Base-by-base conservation (phyloP, 2,797 vertebrate species). In the Petrocephalus schoutedeni region DNA sequence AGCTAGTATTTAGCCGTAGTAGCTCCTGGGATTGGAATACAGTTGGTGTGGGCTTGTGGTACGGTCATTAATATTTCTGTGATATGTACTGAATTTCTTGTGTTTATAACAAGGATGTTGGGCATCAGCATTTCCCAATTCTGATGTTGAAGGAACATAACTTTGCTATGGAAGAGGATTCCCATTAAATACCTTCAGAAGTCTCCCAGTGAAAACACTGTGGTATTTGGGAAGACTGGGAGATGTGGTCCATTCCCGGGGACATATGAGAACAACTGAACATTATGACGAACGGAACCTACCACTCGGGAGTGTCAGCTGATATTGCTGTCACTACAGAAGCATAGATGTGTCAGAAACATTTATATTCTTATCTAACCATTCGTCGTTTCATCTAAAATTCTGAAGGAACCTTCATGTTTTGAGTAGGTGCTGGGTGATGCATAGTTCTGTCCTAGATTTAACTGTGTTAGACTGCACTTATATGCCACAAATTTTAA, bases 321-420 rank as follows among this genome's bases (percentile, higher is more conserved):
- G 41, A 80, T 80, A 49, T 19, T 80, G 74, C 14, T 80, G 74
- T 80, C 41, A 80, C 74, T 80, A 80, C 74, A 49, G 74, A 80
- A 80, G 8, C 41, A 80, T 49, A 49, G 36, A 80, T 80, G 32
- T 77, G 19, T 80, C 74, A 19, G 45, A 80, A 49, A 45, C 74
- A 41, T 80, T 49, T 16, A 21, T 49, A 49, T 80, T 80, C 2
- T 80, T 45, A 80, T 80, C 74, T 80, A n/a, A 80, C 4, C 12
- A 53, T 54, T 51, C 80, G 21, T 10, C 1, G 1, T 12, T 85
- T 85, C 23, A 32, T 85, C 83, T 85, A 21, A 54, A 85, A 54
- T 28, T 85, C 51, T 28, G 21, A 85, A 54, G 83, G 54, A 85
- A 85, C 53, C 21, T 85, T 28, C 83, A 56, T 84, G 51, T 84